Evolutionary conservation across 2,888 invertebrate species (phyloP).

Genomic region (Xanthia togata): DNA sequence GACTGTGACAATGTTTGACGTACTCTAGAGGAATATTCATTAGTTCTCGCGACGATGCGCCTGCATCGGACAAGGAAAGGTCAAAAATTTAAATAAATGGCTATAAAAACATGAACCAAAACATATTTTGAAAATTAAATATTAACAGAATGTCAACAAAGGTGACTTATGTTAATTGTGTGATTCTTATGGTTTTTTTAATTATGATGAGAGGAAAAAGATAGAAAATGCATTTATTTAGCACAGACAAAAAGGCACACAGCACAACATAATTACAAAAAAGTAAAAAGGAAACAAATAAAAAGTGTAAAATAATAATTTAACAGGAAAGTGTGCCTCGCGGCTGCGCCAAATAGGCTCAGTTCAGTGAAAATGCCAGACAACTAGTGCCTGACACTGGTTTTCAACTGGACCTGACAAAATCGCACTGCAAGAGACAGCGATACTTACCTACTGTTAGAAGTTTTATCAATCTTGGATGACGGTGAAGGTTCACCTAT

Average conservation of each 20-base stretch:
- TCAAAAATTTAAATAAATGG: neutral
- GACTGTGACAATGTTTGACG: constrained; percentile 6
- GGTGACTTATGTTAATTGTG: neutral
- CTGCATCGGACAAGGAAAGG: constrained; percentile 18
- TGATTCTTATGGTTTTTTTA: neutral
- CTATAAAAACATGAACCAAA: neutral
- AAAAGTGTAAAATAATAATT: too few species aligned
- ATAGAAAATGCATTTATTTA: too few species aligned
- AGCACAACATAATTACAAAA: too few species aligned
- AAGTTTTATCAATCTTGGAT: neutral
- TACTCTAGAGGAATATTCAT: constrained; percentile 31
- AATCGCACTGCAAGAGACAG: neutral
- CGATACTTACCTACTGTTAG: neutral
- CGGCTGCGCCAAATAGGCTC: too few species aligned
- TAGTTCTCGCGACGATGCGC: constrained; percentile 2
- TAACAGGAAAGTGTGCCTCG: too few species aligned
- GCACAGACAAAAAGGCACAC: too few species aligned
- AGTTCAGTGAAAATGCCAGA: too few species aligned
- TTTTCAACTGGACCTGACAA: too few species aligned
- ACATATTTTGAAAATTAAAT: constrained; percentile 2
- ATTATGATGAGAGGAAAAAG: too few species aligned
- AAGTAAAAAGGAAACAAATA: too few species aligned
- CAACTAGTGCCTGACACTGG: too few species aligned
- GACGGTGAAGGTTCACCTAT: neutral
- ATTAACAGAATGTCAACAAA: neutral